Conservation (phyloP, 2,888 invertebrate genomes). For the Diarsia rubi region DNA sequence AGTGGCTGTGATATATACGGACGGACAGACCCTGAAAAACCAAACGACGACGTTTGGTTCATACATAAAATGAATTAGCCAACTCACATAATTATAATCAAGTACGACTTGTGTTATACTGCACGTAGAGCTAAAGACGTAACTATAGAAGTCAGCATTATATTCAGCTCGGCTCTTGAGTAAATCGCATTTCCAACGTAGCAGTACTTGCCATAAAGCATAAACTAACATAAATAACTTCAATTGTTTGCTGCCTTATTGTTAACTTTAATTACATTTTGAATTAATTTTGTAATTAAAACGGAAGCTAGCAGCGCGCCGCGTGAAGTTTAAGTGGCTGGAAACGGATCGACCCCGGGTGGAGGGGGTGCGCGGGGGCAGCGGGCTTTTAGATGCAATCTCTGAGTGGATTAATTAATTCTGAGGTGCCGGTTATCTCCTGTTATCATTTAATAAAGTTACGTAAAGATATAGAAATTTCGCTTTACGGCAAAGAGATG, state of each 20-base stretch:
- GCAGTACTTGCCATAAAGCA: constrained; percentile 86
- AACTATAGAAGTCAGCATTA: constrained; percentile 63
- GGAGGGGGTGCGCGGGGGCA: constrained; percentile 77
- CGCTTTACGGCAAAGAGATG: constrained; percentile 74
- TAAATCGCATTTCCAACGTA: constrained; percentile 81
- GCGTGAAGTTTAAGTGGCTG: constrained; percentile 91
- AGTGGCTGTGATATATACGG: no score
- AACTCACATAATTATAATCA: background rate
- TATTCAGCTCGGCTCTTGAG: constrained; percentile 66
- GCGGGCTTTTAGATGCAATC: constrained; percentile 89
- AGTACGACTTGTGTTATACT: constrained; percentile 32
- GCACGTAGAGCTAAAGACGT: constrained; percentile 47
- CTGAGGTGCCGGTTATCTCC: constrained; percentile 90
- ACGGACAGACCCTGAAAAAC: background rate
- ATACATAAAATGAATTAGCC: background rate
- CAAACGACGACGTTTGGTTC: background rate
- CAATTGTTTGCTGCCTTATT: constrained; percentile 91
- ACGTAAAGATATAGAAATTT: constrained; percentile 85
- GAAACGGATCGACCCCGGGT: constrained; percentile 88
- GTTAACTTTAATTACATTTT: constrained; percentile 92
- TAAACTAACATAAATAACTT: constrained; percentile 92
- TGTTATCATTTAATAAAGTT: constrained; percentile 90
- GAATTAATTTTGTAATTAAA: constrained; percentile 92
- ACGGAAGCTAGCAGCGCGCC: constrained; percentile 91
- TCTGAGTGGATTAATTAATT: constrained; percentile 91